A percentile compares a stretch with the other conserved stretches of the same genome.
Conservation (phyloP, 1,140 invertebrate genomes). For the Diabrotica undecimpunctata region DNA sequence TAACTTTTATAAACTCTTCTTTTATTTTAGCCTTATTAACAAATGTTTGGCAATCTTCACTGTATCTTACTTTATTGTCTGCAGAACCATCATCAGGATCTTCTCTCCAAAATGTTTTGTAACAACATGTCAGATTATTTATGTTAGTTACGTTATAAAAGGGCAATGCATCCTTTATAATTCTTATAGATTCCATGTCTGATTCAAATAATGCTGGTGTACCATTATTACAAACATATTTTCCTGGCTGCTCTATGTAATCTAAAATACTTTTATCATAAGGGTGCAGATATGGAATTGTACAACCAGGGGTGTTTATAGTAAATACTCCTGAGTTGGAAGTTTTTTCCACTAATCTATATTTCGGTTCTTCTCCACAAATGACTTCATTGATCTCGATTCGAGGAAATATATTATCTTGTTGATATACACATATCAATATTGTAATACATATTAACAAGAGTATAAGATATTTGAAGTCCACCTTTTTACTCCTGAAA, state of each 20-base stretch:
- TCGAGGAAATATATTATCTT: too few relatives aligned
- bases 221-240: conserved; percentile 49
- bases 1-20: conserved; percentile 62
- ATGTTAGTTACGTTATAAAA: conserved; percentile 35
- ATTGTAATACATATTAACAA: too few relatives aligned
- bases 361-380: too few relatives aligned
- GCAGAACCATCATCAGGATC: conserved; percentile 45
- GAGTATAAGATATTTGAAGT: too few relatives aligned
- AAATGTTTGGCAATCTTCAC: conserved; percentile 42
- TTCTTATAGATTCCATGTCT: conserved; percentile 59
- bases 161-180: conserved; percentile 43
- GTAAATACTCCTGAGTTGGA: conserved; percentile 39
- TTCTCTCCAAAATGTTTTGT: conserved; percentile 57
- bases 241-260: conserved; percentile 47
- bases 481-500: too few relatives aligned
- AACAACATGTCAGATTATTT: conserved; percentile 59
- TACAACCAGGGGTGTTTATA: conserved; percentile 71
- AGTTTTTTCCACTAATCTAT: too few relatives aligned
- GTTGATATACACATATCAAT: too few relatives aligned
- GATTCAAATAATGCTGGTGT: conserved; percentile 57
- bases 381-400: too few relatives aligned
- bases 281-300: conserved; percentile 72
- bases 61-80: conserved; percentile 49
- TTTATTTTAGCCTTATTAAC: conserved; percentile 36
- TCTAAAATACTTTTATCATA: conserved; percentile 58